phyloP scores from a whole-genome alignment of 2,888 invertebrate species.

The Tryphoninae sp. region DNA sequence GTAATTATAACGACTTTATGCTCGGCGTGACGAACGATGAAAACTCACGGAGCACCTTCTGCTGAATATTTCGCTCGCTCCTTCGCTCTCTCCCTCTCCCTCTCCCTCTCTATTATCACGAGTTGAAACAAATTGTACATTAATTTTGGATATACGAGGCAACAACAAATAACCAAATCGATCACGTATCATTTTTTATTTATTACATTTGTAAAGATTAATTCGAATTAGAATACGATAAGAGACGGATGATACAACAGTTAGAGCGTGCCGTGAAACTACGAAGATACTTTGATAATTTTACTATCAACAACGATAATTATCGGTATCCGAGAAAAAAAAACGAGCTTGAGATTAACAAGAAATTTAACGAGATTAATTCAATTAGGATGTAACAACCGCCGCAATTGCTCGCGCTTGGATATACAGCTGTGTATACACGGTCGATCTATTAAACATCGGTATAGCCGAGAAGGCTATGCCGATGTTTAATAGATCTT shows the following conservation, averaged over 20 bases:
- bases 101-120: neutral
- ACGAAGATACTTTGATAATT: neutral
- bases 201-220: too few relatives aligned
- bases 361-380: constrained; percentile 19
- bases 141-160: neutral
- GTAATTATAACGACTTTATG: constrained; percentile 50
- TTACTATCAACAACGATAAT: neutral
- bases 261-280: too few relatives aligned
- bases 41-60: constrained; percentile 3
- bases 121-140: neutral
- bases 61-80: neutral
- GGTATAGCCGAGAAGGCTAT: constrained; percentile 9
- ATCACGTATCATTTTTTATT: too few relatives aligned
- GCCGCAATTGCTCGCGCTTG: neutral
- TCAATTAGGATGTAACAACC: constrained; percentile 26
- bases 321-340: neutral
- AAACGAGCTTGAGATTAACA: neutral
- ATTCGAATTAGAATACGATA: too few relatives aligned
- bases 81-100: neutral
- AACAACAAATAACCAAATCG: neutral
- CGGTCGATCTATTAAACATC: constrained; percentile 2
- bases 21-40: constrained; percentile 1
- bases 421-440: neutral
- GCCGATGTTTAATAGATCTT: neutral
- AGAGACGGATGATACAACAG: too few relatives aligned